A percentile compares a stretch with the other conserved stretches of the same genome.
Evolutionary conservation across 1,140 invertebrate genomes (phyloP).

Genomic region (Drosophila watanabei): DNA sequence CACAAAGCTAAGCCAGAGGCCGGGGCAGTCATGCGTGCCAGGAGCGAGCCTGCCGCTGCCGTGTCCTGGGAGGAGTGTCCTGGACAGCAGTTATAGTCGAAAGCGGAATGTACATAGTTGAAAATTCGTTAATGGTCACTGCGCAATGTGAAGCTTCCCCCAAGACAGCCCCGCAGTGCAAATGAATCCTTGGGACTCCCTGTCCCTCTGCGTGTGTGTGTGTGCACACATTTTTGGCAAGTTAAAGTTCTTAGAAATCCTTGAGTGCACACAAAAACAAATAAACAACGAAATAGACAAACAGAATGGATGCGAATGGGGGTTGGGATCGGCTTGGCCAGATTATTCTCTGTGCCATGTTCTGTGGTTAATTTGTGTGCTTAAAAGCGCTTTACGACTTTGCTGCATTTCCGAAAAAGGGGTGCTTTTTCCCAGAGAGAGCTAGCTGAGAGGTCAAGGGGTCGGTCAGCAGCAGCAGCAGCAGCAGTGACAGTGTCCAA

Average conservation of each 20-base stretch:
- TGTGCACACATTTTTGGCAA: conserved; percentile 70
- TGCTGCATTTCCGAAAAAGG: conserved; percentile 38
- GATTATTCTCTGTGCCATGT: conserved; percentile 61
- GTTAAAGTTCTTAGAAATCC: conserved; percentile 84
- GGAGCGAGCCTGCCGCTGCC: conserved; percentile 28
- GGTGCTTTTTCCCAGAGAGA: conserved; percentile 3
- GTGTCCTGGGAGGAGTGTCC: conserved; percentile 57
- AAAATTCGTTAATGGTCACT: conserved; percentile 84
- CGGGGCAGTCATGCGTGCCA: conserved; percentile 63
- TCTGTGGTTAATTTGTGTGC: conserved; percentile 84
- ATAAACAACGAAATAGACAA: conserved; percentile 84
- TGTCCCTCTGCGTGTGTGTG: conserved; percentile 1
- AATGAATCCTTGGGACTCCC: conserved; percentile 47
- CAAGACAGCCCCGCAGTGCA: conserved; percentile 39
- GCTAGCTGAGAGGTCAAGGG: conserved; percentile 19
- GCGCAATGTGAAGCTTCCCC: conserved; percentile 66
- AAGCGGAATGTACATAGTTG: conserved; percentile 75
- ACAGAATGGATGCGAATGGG: conserved; percentile 59
- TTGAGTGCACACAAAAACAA: conserved; percentile 84
- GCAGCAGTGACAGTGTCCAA: conserved; percentile 54
- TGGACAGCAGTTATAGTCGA: conserved; percentile 31
- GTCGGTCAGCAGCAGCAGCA: conserved; percentile 64
- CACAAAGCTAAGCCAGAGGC: conserved; percentile 36
- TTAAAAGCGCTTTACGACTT: conserved; percentile 84
- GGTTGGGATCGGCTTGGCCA: conserved; percentile 6